Percentiles rank a stretch among this genome's conserved stretches.
Evolutionary conservation across 2,888 invertebrate genomes (phyloP).

Genomic region (Pachydiplax longipennis): DNA sequence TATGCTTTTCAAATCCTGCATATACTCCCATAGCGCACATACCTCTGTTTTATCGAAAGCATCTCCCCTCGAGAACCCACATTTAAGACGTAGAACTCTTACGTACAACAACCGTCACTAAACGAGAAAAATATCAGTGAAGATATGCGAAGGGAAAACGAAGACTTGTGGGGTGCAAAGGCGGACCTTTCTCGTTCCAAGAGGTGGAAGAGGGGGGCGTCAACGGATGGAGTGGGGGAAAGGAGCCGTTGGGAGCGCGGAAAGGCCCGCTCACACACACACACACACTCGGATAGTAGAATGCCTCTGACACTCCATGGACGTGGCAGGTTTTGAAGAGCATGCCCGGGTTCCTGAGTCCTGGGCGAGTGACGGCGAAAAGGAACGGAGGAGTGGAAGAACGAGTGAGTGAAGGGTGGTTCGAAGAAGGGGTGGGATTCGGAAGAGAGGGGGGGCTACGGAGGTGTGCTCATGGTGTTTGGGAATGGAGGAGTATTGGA

Average conservation of each 20-base stretch:
- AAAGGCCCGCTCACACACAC: slow-evolving; percentile 19
- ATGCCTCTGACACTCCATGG: slow-evolving; percentile 28
- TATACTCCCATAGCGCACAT: too few relatives aligned
- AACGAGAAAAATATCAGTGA: neutral
- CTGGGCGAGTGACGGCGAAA: slow-evolving; percentile 9
- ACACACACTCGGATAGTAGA: slow-evolving; percentile 1
- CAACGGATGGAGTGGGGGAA: slow-evolving; percentile 49
- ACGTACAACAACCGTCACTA: neutral
- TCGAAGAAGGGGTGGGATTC: neutral
- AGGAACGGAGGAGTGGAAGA: neutral
- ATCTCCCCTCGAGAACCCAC: too few relatives aligned
- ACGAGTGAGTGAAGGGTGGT: neutral
- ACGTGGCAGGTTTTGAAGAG: slow-evolving; percentile 44
- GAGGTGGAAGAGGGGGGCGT: slow-evolving; percentile 48
- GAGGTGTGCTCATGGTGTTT: neutral
- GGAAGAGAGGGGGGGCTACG: neutral
- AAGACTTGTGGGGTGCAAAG: neutral
- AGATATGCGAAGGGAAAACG: neutral
- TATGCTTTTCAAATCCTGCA: too few relatives aligned
- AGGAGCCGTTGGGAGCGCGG: neutral
- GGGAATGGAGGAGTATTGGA: slow-evolving; percentile 2
- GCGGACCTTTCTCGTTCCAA: neutral
- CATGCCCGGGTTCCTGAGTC: slow-evolving; percentile 39
- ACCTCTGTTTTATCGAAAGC: too few relatives aligned
- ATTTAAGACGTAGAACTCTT: too few relatives aligned